Evolutionary conservation across 2,888 invertebrate species (phyloP).

Genomic region (Troilus luridus): DNA sequence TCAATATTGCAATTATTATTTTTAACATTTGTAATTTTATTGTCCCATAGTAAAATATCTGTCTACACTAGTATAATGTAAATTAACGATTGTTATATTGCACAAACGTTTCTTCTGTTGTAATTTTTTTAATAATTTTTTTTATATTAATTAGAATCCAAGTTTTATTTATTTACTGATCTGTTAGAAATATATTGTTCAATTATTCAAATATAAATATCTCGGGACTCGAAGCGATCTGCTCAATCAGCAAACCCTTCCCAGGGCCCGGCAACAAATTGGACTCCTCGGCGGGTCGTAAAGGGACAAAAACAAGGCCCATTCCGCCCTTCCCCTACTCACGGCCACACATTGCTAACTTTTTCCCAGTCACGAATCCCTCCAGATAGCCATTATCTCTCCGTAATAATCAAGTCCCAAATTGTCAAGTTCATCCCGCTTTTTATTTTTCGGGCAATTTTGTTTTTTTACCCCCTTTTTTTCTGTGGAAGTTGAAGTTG

Average conservation of each 20-base stretch:
- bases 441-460: background rate
- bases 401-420: background rate
- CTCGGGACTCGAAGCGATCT: background rate
- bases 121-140: too few relatives aligned
- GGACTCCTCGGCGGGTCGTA: background rate
- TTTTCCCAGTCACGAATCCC: conserved; percentile 10
- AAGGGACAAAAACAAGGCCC: background rate
- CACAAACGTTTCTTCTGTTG: too few relatives aligned
- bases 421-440: background rate
- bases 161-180: background rate
- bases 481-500: background rate
- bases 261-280: background rate
- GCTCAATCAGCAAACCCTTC: background rate
- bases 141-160: background rate
- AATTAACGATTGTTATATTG: too few relatives aligned
- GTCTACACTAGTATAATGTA: too few relatives aligned
- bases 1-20: too few relatives aligned
- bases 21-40: too few relatives aligned
- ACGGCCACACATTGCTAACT: background rate
- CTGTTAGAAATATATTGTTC: background rate
- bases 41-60: too few relatives aligned
- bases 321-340: background rate
- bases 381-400: background rate
- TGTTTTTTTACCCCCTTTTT: background rate
- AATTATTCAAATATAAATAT: background rate